Conservation (phyloP, 1,140 invertebrate species). For the Trachymyrmex cornetzi region DNA sequence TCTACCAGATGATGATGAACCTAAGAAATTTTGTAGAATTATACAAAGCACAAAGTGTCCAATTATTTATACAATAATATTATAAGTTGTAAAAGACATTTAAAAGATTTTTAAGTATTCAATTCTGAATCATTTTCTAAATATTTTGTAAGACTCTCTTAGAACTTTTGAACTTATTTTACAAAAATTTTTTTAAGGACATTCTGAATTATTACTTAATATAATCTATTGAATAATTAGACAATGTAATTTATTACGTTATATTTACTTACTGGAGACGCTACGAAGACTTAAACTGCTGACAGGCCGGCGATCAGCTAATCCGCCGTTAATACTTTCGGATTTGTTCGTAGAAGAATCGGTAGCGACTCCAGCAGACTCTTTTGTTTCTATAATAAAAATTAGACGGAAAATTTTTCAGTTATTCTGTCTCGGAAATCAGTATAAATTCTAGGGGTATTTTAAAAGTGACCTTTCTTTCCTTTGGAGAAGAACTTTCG, state of each 20-base stretch:
- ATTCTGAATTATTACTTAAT: conserved; percentile 17
- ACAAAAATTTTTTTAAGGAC: neutral
- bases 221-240: neutral
- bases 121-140: neutral
- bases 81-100: neutral
- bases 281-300: conserved; percentile 92
- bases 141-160: neutral
- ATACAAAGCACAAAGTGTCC: neutral
- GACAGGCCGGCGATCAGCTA: conserved; percentile 88
- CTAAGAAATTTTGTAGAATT: conserved; percentile 80
- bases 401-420: neutral
- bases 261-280: conserved; percentile 88
- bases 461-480: conserved; percentile 85
- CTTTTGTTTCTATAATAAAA: conserved; percentile 78
- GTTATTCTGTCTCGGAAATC: neutral
- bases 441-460: neutral
- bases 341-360: conserved; percentile 76
- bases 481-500: conserved; percentile 91
- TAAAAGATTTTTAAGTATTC: neutral
- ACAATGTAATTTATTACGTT: neutral
- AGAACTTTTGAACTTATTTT: neutral
- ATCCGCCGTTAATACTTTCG: conserved; percentile 76
- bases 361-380: conserved; percentile 69
- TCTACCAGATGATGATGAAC: conserved; percentile 92
- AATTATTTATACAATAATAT: neutral